Percentiles rank a stretch among this genome's conserved stretches.
Conservation (phyloP, 2,888 invertebrate species). For the Trachelus stipa region DNA sequence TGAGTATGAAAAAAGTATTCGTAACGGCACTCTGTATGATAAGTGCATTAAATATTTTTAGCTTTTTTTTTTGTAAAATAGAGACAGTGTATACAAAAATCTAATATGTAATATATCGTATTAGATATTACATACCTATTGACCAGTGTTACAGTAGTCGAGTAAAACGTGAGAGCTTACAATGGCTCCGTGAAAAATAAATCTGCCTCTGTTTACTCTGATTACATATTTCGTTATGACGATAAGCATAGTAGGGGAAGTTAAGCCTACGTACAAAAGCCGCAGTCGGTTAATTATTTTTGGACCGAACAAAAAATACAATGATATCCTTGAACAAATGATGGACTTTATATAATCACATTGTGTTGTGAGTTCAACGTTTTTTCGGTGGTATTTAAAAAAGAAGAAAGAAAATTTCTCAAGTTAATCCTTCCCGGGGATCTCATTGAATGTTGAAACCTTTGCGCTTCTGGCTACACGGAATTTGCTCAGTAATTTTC, state of each 20-base stretch:
- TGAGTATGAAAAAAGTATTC: too few relatives aligned
- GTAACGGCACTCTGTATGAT: too few relatives aligned
- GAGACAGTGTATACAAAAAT: too few relatives aligned
- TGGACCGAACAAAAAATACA: neutral
- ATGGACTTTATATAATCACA: neutral
- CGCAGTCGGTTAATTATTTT: neutral
- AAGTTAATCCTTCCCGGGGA: conserved; percentile 14
- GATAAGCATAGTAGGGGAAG: neutral
- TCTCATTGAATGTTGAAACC: neutral
- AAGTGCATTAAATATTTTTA: too few relatives aligned
- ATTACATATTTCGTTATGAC: conserved; percentile 1
- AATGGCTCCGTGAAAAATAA: neutral
- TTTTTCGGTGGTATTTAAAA: neutral
- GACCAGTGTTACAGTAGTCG: neutral
- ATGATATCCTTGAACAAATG: neutral
- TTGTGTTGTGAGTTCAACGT: neutral
- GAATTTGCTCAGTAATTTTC: conserved; percentile 8
- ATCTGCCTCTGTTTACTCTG: conserved; percentile 1
- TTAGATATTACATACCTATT: neutral
- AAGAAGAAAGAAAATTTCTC: neutral
- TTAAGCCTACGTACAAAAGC: neutral
- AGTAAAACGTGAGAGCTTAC: neutral
- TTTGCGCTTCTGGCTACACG: neutral
- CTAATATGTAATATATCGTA: neutral
- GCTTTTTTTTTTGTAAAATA: too few relatives aligned